A percentile compares a stretch with the other conserved stretches of the same genome.
Conservation (phyloP, 2,113 vertebrate species). For the Sula dactylatra region DNA sequence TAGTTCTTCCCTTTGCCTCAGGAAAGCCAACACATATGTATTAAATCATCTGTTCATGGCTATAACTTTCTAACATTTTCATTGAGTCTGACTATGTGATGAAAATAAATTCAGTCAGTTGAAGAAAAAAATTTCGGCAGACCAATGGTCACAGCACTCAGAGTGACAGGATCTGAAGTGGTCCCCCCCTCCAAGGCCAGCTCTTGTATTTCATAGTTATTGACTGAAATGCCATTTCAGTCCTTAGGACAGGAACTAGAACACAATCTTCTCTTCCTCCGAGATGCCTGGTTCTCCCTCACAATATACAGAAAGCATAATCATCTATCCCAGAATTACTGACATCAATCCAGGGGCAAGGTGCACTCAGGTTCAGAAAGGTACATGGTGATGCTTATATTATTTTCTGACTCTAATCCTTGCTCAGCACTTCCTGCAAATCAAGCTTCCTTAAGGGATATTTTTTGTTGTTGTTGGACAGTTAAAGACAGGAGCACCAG, state of each 20-base stretch:
- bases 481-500: neutral
- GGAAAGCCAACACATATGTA: neutral
- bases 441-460: neutral
- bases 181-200: neutral
- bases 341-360: neutral
- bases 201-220: neutral
- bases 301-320: neutral
- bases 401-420: neutral
- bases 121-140: neutral
- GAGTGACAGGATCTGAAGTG: neutral
- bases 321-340: neutral
- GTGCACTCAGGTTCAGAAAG: neutral
- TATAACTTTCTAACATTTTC: neutral
- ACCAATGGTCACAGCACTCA: neutral
- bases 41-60: neutral
- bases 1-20: neutral
- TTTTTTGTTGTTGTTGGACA: neutral
- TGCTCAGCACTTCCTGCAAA: slow-evolving; percentile 1
- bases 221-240: neutral
- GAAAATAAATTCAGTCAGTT: neutral
- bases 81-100: neutral
- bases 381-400: neutral
- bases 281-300: neutral
- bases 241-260: neutral
- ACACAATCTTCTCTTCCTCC: neutral